Base-by-base conservation (phyloP, 2,888 invertebrate genomes). In the Conops quadrifasciatus region DNA sequence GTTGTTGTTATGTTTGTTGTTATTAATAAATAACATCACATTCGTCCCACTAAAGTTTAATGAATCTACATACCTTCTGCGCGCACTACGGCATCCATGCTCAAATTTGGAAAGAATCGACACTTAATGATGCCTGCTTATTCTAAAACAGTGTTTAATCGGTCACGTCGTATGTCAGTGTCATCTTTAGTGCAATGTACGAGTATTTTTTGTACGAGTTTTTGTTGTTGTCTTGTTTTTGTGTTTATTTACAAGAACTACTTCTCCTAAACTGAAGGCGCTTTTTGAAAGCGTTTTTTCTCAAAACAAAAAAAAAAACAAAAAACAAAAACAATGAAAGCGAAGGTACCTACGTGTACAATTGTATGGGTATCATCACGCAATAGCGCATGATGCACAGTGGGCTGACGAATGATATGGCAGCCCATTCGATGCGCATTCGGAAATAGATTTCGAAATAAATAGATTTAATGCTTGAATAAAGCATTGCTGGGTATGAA, bases 401-500 rank as follows among this genome's bases (percentile, higher is more conserved):
- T 56, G 53, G 53, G 53, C 2, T 56, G 53, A 9, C 19, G 2
- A 15, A 7, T 36, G 9, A 7, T 4, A 7, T 9, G 4, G 36
- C 36, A 4, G 36, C 9, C 36, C 28, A 58, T 28, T 28, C 26
- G 28, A 15, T 13, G 28, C 15, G 28, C 2, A 24, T 58, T 58
- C 58, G 30, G 36, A 58, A 58, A 58, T 3, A 58, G 7, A 56
- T 56, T 56, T 56, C 53, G 53, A 19, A 56, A 56, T 56, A 5
- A 56, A 56, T 56, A 56, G 53, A 56, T 56, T 56, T 56, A 56
- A 56, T 56, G 58, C 58, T 26, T 5, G 58, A 58, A 28, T 58
- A 16, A 21, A 15, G 7, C 7, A 13, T 4, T 58, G 36, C 9
- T 15, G 24, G 16, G 58, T 58, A 16, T 58, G 26, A 58, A 28